Evolutionary conservation across 1,140 invertebrate species (phyloP).

Genomic region (Magallana gigas): DNA sequence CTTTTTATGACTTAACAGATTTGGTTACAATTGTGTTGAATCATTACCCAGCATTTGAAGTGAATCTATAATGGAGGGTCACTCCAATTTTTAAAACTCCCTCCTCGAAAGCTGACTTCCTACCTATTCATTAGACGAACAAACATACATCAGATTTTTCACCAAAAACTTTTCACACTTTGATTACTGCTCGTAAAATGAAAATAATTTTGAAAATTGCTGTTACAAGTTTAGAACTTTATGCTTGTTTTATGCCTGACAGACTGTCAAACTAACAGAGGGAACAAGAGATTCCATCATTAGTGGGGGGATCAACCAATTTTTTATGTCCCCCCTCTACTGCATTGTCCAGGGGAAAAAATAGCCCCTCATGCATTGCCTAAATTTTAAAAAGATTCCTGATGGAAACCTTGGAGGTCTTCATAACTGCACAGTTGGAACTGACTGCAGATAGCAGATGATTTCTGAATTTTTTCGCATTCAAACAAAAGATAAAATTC

Average conservation of each 20-base stretch:
- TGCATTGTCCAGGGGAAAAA: not conserved
- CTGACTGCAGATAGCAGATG: slow-evolving; percentile 1
- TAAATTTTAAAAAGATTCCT: not conserved
- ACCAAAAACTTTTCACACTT: slow-evolving; percentile 24
- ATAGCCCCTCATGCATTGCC: slow-evolving; percentile 7
- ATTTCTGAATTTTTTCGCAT: slow-evolving; percentile 24
- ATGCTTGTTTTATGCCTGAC: slow-evolving; percentile 31
- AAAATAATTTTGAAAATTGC: slow-evolving; percentile 3
- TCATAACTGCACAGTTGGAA: not conserved
- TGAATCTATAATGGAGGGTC: slow-evolving; percentile 17
- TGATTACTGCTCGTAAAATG: slow-evolving; percentile 14
- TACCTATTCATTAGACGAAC: slow-evolving; percentile 26
- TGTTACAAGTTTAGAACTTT: slow-evolving; percentile 25
- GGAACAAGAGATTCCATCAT: slow-evolving; percentile 32
- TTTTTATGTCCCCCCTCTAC: not conserved
- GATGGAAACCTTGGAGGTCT: not conserved
- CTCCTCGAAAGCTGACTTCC: not conserved
- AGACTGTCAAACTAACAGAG: not conserved
- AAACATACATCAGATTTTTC: slow-evolving; percentile 9
- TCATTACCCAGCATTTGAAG: not conserved
- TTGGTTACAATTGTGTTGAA: slow-evolving; percentile 24
- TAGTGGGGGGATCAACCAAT: not conserved
- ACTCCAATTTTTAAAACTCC: slow-evolving; percentile 19
- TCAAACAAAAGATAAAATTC: slow-evolving; percentile 38
- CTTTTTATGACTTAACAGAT: slow-evolving; percentile 38